Conservation (phyloP, 2,113 vertebrate species). For the Chloroceryle aenea region DNA sequence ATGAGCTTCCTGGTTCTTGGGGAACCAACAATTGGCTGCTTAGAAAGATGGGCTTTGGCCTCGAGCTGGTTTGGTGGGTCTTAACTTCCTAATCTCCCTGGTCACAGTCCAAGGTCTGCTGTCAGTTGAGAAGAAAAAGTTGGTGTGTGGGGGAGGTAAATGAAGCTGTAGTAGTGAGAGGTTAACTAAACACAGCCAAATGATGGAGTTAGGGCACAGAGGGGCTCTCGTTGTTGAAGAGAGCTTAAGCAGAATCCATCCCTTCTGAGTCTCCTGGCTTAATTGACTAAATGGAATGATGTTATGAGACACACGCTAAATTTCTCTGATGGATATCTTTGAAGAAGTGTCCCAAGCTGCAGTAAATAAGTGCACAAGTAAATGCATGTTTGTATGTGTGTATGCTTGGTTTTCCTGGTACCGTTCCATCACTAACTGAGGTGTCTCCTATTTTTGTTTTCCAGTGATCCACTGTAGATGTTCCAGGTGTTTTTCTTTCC, state of each 20-base stretch:
- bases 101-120: not conserved
- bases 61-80: not conserved
- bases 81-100: not conserved
- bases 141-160: not conserved
- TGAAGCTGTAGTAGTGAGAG: not conserved
- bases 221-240: not conserved
- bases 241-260: not conserved
- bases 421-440: not conserved
- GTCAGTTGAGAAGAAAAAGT: not conserved
- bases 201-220: not conserved
- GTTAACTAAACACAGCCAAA: not conserved
- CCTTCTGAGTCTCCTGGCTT: not conserved
- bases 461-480: constrained; percentile 90
- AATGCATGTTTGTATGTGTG: not conserved
- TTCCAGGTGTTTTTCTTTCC: constrained; percentile 90
- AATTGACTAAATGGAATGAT: not conserved
- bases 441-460: not conserved
- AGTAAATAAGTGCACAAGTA: not conserved
- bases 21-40: not conserved
- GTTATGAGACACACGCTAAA: fast-evolving
- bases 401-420: fast-evolving
- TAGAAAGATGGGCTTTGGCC: not conserved
- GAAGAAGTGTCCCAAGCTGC: not conserved
- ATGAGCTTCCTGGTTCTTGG: not conserved
- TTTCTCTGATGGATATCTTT: not conserved